A percentile compares a stretch with the other conserved stretches of the same genome.
Conservation (phyloP, 2,113 vertebrate species). For the Cynopterus brachyotis region DNA sequence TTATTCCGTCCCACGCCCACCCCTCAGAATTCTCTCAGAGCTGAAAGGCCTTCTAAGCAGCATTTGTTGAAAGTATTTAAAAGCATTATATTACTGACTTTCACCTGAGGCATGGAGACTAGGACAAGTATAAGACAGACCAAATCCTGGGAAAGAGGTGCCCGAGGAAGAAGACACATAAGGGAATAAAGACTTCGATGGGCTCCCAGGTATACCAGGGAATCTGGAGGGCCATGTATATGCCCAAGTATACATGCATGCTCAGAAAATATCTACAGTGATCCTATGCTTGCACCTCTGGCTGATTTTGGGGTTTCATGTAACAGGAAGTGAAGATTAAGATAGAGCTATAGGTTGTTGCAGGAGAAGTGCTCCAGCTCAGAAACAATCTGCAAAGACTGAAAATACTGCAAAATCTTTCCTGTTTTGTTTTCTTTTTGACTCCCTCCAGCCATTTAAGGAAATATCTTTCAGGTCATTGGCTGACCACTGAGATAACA, state of each 20-base stretch:
- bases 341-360: background rate
- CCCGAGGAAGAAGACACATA: background rate
- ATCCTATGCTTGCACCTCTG: background rate
- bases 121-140: background rate
- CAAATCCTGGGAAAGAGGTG: background rate
- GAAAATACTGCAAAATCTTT: background rate
- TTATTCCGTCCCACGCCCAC: background rate
- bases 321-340: background rate
- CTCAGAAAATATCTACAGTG: background rate
- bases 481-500: background rate
- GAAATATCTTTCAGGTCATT: background rate
- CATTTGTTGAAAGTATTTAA: background rate
- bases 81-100: background rate
- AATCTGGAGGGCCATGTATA: background rate
- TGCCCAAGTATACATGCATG: background rate
- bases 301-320: background rate
- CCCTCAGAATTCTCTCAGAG: background rate
- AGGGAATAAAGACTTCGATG: background rate
- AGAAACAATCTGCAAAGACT: background rate
- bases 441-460: background rate
- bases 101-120: background rate
- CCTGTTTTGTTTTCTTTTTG: background rate
- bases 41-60: background rate
- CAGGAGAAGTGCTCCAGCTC: background rate
- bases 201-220: background rate